Conservation (phyloP, 2,888 invertebrate species). For the Latrodectus elegans region DNA sequence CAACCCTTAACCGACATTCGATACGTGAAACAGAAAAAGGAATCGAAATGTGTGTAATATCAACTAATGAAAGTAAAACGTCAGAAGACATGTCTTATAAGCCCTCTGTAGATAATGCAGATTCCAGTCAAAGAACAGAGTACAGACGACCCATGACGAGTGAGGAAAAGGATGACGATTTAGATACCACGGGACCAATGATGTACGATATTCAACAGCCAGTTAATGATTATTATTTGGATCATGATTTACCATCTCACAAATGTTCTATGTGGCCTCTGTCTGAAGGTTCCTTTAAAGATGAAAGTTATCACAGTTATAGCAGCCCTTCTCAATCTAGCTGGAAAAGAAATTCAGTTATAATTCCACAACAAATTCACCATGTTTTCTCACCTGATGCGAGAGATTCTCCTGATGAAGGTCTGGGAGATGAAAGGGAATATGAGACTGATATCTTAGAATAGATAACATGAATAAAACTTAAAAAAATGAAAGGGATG, state of each 20-base stretch:
- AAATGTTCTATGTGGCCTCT: constrained; percentile 65
- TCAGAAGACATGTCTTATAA: constrained; percentile 40
- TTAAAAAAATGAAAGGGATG: not conserved
- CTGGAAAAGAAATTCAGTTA: constrained; percentile 60
- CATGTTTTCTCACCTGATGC: constrained; percentile 69
- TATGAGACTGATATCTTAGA: constrained; percentile 71
- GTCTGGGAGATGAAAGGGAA: constrained; percentile 71
- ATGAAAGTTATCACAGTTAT: constrained; percentile 67
- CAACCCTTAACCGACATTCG: constrained; percentile 54
- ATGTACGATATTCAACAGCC: constrained; percentile 55
- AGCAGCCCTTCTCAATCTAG: constrained; percentile 68
- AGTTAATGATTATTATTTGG: constrained; percentile 58
- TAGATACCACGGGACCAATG: constrained; percentile 59
- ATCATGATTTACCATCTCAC: constrained; percentile 57
- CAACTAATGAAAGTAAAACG: constrained; percentile 37
- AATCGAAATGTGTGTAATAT: constrained; percentile 61
- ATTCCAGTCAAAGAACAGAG: constrained; percentile 43
- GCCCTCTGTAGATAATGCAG: constrained; percentile 30
- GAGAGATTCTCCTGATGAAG: constrained; percentile 71
- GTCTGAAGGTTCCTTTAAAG: constrained; percentile 68
- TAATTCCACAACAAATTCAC: constrained; percentile 65
- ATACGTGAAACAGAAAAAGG: constrained; percentile 61
- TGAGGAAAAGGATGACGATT: constrained; percentile 62
- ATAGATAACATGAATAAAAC: not conserved
- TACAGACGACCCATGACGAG: constrained; percentile 40